Conservation (phyloP, 1,140 invertebrate genomes). For the Sycobia sp. region DNA sequence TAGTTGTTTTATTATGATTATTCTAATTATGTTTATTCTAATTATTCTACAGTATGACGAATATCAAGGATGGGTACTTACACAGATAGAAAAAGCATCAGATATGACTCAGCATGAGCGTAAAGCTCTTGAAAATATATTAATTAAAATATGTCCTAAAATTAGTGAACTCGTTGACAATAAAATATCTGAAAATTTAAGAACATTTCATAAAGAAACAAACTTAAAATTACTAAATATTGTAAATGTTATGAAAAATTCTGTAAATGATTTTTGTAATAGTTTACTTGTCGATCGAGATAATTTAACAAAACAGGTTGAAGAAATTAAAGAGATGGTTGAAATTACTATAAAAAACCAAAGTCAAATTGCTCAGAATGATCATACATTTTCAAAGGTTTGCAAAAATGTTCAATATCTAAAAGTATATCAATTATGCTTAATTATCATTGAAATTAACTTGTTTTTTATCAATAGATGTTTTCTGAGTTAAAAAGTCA, state of each 20-base stretch:
- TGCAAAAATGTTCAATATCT: conserved; percentile 30
- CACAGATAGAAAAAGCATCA: conserved; percentile 38
- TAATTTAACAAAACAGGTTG: conserved; percentile 39
- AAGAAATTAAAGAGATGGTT: conserved; percentile 38
- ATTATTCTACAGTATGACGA: conserved; percentile 42
- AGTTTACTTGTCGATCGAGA: conserved; percentile 40
- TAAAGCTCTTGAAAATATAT: conserved; percentile 38
- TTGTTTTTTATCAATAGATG: conserved; percentile 20
- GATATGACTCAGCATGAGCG: conserved; percentile 42
- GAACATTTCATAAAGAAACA: conserved; percentile 39
- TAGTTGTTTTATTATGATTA: conserved; percentile 11
- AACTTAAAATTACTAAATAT: conserved; percentile 46
- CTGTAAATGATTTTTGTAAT: conserved; percentile 42
- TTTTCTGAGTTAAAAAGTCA: conserved; percentile 32
- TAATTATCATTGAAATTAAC: not conserved
- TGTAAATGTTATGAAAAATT: conserved; percentile 39
- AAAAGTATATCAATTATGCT: not conserved
- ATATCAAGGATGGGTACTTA: conserved; percentile 45
- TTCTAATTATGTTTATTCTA: conserved; percentile 21
- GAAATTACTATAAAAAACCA: conserved; percentile 38
- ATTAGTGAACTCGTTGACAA: conserved; percentile 45
- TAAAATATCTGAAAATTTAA: conserved; percentile 48
- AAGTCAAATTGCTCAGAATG: conserved; percentile 41
- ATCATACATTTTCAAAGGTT: conserved; percentile 40
- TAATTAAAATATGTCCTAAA: conserved; percentile 41